A percentile compares a stretch with the other conserved stretches of the same genome.
phyloP scores from a whole-genome alignment of 1,140 invertebrate species.

The Brachystomella parvula region DNA sequence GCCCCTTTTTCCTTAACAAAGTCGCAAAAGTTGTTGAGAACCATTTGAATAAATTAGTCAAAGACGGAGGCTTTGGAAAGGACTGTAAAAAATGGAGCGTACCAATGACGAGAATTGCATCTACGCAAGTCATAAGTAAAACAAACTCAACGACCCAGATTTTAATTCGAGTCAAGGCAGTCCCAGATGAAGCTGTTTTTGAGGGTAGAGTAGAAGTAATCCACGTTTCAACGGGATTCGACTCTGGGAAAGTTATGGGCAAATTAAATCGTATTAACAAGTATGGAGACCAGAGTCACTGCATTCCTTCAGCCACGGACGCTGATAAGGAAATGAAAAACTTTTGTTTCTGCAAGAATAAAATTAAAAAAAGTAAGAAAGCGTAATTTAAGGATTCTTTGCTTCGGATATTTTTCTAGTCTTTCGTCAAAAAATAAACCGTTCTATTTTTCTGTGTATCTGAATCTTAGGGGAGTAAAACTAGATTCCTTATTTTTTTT shows the following conservation, averaged over 20 bases:
- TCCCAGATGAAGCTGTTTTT: slow-evolving; percentile 5
- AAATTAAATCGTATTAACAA: not conserved
- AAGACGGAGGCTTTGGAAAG: not conserved
- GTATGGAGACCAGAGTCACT: slow-evolving; percentile 11
- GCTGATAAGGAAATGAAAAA: slow-evolving; percentile 20
- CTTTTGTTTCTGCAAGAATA: slow-evolving; percentile 14
- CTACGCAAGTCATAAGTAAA: not conserved
- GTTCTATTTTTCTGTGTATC: no score
- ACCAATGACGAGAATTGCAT: not conserved
- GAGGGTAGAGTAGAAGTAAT: not conserved
- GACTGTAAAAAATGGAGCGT: not conserved
- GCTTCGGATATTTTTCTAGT: no score
- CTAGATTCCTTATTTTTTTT: no score
- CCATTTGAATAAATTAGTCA: slow-evolving; percentile 11
- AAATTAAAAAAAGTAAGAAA: no score
- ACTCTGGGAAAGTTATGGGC: not conserved
- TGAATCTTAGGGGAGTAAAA: no score
- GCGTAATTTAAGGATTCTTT: no score
- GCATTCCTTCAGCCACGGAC: slow-evolving; percentile 12
- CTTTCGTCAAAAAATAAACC: no score
- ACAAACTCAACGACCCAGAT: not conserved
- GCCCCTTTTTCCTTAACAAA: slow-evolving; percentile 7
- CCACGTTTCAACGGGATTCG: not conserved
- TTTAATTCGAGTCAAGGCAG: slow-evolving; percentile 3
- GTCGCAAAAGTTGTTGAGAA: not conserved